Conservation (phyloP, 1,140 invertebrate species). For the Drosophila jambulina region DNA sequence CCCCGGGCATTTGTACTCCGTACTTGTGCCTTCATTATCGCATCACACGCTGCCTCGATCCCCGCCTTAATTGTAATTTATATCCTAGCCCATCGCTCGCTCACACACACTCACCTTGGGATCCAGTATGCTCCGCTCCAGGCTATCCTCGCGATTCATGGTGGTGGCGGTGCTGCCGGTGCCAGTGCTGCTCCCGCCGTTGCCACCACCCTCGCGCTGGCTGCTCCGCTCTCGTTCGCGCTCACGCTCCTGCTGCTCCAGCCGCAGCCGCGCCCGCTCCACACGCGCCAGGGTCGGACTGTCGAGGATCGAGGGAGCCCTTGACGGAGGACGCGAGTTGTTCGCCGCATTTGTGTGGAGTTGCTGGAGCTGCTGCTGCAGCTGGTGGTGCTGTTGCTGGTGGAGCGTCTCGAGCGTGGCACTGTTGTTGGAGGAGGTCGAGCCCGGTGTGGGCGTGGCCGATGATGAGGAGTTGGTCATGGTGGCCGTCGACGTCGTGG, state of each 20-base stretch:
- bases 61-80: conserved; percentile 70
- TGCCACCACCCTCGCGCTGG: conserved; percentile 38
- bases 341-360: conserved; percentile 57
- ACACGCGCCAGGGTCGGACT: conserved; percentile 87
- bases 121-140: conserved; percentile 82
- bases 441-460: conserved; percentile 80
- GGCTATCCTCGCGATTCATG: conserved; percentile 81
- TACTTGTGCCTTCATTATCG: conserved; percentile 46
- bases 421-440: conserved; percentile 78
- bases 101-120: conserved; percentile 74
- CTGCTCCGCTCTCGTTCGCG: conserved; percentile 66
- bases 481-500: conserved; percentile 67
- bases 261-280: conserved; percentile 86
- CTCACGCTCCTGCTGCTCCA: conserved; percentile 83
- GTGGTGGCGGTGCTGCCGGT: conserved; percentile 74
- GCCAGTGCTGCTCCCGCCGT: conserved; percentile 56
- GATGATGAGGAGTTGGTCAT: conserved; percentile 79
- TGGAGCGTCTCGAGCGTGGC: conserved; percentile 73
- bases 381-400: conserved; percentile 65
- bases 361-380: conserved; percentile 62
- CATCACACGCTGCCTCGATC: conserved; percentile 15
- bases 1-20: conserved; percentile 3
- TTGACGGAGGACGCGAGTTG: conserved; percentile 79
- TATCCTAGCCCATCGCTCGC: conserved; percentile 24
- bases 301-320: conserved; percentile 86